Evolutionary conservation across 2,113 vertebrate species (phyloP).

Genomic region (Athene cunicularia): DNA sequence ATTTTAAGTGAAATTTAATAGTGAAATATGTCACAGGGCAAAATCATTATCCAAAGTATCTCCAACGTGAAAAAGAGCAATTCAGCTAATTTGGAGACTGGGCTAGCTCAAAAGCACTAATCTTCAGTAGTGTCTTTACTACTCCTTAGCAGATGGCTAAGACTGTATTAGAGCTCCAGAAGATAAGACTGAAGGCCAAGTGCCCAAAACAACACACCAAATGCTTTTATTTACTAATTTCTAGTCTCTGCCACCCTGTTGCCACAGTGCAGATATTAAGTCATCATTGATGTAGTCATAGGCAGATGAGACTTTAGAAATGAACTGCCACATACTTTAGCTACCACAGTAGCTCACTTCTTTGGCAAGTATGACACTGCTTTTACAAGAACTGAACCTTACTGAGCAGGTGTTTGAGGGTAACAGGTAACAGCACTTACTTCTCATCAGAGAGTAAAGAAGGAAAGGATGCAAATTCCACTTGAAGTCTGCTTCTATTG

Average conservation of each 20-base stretch:
- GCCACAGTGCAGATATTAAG: constrained; percentile 25
- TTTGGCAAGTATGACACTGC: neutral
- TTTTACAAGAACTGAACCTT: constrained; percentile 27
- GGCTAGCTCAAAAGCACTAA: neutral
- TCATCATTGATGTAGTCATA: constrained; percentile 4
- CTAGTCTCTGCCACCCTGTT: constrained; percentile 44
- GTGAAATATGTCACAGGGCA: neutral
- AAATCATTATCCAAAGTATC: constrained; percentile 22
- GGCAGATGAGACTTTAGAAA: constrained; percentile 24
- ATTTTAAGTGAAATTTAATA: neutral
- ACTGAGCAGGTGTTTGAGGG: constrained; percentile 20
- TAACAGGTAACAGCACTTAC: constrained; percentile 1
- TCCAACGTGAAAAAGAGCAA: constrained; percentile 8
- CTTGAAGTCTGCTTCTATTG: neutral
- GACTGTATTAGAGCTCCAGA: constrained; percentile 31
- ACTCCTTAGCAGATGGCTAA: neutral
- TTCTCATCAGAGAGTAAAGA: neutral
- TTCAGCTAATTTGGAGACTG: neutral
- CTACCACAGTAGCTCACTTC: neutral
- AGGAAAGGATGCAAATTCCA: neutral
- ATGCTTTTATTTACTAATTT: constrained; percentile 49
- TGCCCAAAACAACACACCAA: constrained; percentile 29
- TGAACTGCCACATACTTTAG: neutral
- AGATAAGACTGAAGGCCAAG: neutral
- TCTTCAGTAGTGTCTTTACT: neutral